Evolutionary conservation across 2,797 vertebrate species (phyloP).

Genomic region (Sebastiscus albofasciatus): DNA sequence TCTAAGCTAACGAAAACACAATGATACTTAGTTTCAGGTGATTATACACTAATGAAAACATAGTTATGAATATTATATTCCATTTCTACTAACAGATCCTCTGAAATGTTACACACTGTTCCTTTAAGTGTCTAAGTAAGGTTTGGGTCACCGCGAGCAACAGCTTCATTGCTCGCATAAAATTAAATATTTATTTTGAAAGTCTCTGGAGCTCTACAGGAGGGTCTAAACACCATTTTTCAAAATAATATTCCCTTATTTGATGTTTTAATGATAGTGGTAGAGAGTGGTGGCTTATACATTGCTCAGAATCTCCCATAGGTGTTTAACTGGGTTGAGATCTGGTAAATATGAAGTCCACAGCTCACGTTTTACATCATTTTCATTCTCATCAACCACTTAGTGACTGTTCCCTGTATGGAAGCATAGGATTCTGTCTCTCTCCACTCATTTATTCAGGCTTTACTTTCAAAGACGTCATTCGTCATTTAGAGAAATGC

Average conservation of each 20-base stretch:
- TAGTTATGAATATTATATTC: too few species aligned
- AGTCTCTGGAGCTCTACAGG: not conserved
- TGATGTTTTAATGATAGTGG: not conserved
- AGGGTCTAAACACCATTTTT: not conserved
- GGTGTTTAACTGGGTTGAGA: not conserved
- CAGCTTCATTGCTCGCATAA: not conserved
- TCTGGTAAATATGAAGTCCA: not conserved
- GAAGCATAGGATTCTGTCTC: not conserved
- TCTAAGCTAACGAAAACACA: too few species aligned
- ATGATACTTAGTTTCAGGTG: too few species aligned
- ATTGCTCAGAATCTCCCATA: not conserved
- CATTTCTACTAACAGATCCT: too few species aligned
- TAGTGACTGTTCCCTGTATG: not conserved
- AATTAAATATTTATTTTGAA: not conserved
- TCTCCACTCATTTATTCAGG: not conserved
- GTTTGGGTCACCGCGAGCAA: not conserved
- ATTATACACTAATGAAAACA: too few species aligned
- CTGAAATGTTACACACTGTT: too few species aligned
- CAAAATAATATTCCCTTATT: not conserved
- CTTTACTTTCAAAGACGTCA: not conserved
- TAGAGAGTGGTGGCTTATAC: not conserved
- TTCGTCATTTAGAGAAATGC: not conserved
- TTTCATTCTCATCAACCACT: not conserved
- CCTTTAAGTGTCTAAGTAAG: not conserved
- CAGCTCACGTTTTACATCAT: slow-evolving; percentile 3